Conservation (phyloP, 1,140 invertebrate genomes). For the Drosophila saltans region DNA sequence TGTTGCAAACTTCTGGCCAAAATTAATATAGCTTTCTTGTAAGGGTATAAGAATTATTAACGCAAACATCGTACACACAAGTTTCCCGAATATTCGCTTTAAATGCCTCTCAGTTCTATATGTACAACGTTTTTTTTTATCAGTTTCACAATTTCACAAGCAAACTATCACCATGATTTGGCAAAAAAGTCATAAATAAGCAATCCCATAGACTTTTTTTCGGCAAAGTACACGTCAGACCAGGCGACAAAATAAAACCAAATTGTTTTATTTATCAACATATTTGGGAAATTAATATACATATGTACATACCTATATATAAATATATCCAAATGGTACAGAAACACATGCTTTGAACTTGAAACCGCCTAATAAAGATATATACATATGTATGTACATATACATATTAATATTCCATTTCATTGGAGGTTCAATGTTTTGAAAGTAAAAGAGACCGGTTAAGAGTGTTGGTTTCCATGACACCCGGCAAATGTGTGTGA, state of each 20-base stretch:
- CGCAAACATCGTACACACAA: background rate
- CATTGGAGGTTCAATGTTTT: background rate
- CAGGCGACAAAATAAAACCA: constrained; percentile 18
- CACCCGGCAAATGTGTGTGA: background rate
- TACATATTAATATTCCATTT: background rate
- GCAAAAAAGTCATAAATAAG: constrained; percentile 35
- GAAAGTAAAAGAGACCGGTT: background rate
- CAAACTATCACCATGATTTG: constrained; percentile 45
- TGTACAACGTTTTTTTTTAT: constrained; percentile 23
- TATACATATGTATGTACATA: too few relatives aligned
- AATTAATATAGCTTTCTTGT: too few relatives aligned
- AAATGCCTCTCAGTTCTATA: constrained; percentile 20
- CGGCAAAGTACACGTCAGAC: constrained; percentile 30
- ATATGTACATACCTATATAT: background rate
- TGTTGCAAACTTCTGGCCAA: too few relatives aligned
- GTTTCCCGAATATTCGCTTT: constrained; percentile 21
- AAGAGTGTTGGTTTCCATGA: background rate
- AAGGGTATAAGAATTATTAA: too few relatives aligned
- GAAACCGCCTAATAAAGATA: background rate
- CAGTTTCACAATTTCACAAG: constrained; percentile 44
- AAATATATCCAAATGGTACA: background rate
- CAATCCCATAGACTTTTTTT: constrained; percentile 21
- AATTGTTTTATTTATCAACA: background rate
- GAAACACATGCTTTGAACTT: background rate
- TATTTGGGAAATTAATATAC: background rate